Percentiles rank a stretch among this genome's conserved stretches.
Evolutionary conservation across 2,888 invertebrate genomes (phyloP).

Genomic region (Ichneumon xanthorius): DNA sequence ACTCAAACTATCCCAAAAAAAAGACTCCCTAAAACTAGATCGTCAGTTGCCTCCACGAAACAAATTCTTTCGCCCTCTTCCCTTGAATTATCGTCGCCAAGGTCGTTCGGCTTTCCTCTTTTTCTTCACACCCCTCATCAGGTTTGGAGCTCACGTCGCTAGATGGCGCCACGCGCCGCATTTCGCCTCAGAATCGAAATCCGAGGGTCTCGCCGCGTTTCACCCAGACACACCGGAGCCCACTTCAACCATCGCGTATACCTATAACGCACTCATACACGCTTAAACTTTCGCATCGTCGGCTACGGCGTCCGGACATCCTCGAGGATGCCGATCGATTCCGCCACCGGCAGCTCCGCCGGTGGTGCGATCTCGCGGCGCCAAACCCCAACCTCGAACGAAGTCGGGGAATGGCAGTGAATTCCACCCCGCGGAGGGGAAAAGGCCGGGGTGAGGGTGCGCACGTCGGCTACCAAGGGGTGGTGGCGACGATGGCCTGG

Average conservation of each 20-base stretch:
- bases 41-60: background rate
- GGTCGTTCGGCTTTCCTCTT: conserved; percentile 39
- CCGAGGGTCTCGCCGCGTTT: conserved; percentile 1
- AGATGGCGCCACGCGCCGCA: conserved; percentile 63
- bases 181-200: conserved; percentile 54
- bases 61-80: background rate
- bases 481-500: conserved; percentile 64
- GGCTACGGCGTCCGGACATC: conserved; percentile 37
- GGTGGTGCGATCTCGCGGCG: conserved; percentile 81
- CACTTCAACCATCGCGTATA: no score
- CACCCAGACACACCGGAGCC: conserved; percentile 2
- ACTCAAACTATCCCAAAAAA: background rate
- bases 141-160: conserved; percentile 6
- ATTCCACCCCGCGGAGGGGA: conserved; percentile 48
- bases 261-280: background rate
- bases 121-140: background rate
- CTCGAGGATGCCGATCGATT: conserved; percentile 77
- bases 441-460: conserved; percentile 67
- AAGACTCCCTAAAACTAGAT: background rate
- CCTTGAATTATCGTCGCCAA: conserved; percentile 58
- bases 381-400: conserved; percentile 68
- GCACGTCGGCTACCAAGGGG: conserved; percentile 69
- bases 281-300: conserved; percentile 13
- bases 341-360: conserved; percentile 67
- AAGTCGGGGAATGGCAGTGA: conserved; percentile 54